Conservation (phyloP, 2,113 vertebrate species). For the Amblyopsis rosae region DNA sequence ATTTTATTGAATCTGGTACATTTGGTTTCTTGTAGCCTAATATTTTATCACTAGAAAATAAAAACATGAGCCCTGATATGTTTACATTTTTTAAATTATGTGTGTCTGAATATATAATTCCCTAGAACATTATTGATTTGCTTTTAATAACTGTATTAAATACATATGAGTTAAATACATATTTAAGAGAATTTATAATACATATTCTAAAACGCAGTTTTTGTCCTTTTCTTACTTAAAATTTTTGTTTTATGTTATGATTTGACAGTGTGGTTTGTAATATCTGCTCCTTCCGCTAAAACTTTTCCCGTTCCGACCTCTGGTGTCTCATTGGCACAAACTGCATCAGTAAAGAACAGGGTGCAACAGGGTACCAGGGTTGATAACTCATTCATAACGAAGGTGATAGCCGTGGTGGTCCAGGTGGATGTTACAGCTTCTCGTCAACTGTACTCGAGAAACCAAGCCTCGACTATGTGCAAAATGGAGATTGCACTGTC, state of each 20-base stretch:
- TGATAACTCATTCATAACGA: slow-evolving; percentile 58
- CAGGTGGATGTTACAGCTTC: slow-evolving; percentile 57
- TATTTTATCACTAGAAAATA: too few relatives aligned
- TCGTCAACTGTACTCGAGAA: slow-evolving; percentile 32
- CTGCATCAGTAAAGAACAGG: slow-evolving; percentile 50
- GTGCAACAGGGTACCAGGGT: slow-evolving; percentile 47
- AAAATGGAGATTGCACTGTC: slow-evolving; percentile 8
- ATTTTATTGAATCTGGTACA: slow-evolving; percentile 4
- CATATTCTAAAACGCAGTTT: too few relatives aligned
- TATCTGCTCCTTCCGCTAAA: neutral
- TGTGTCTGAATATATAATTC: too few relatives aligned
- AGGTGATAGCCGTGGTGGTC: slow-evolving; percentile 58
- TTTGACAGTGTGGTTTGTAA: slow-evolving; percentile 1
- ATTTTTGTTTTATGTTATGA: neutral
- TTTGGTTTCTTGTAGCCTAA: neutral
- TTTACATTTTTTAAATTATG: too few relatives aligned
- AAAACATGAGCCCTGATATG: too few relatives aligned
- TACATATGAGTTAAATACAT: too few relatives aligned
- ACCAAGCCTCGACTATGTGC: neutral
- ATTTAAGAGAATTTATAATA: too few relatives aligned
- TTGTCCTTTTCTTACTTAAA: too few relatives aligned
- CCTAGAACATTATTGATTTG: too few relatives aligned
- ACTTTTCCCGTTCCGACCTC: neutral
- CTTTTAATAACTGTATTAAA: too few relatives aligned
- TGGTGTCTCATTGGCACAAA: slow-evolving; percentile 34